phyloP scores from a whole-genome alignment of 1,140 invertebrate genomes.

The Marisa cornuarietis region DNA sequence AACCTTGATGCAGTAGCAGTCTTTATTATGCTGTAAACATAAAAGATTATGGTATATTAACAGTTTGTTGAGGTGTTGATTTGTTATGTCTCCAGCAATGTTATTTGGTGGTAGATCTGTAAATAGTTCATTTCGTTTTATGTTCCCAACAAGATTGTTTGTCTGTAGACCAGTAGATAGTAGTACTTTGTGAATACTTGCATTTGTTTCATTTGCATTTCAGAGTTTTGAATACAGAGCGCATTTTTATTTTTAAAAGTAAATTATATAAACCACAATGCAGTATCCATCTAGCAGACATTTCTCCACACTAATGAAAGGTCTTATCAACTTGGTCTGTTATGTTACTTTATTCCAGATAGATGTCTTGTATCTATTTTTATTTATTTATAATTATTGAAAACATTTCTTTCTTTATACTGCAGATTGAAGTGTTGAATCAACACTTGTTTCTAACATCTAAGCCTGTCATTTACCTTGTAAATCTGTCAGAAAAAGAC shows the following conservation, averaged over 20 bases:
- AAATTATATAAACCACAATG: too few relatives aligned
- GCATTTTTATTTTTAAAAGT: too few relatives aligned
- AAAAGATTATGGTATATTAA: not conserved
- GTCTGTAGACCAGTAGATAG: not conserved
- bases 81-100: not conserved
- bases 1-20: too few relatives aligned
- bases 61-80: too few relatives aligned
- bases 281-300: too few relatives aligned
- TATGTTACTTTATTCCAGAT: too few relatives aligned
- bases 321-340: too few relatives aligned
- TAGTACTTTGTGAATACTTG: not conserved
- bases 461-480: constrained; percentile 96
- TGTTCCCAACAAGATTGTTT: constrained; percentile 6
- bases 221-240: not conserved
- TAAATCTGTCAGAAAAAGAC: constrained; percentile 98
- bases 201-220: not conserved
- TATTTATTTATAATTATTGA: too few relatives aligned
- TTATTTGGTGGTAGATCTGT: not conserved
- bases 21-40: too few relatives aligned
- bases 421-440: constrained; percentile 94
- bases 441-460: constrained; percentile 97
- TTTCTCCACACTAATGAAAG: too few relatives aligned
- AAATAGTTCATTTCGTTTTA: not conserved
- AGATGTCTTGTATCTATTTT: too few relatives aligned
- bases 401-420: constrained; percentile 43